Conservation (phyloP, 2,113 vertebrate species). For the Zingel zingel region DNA sequence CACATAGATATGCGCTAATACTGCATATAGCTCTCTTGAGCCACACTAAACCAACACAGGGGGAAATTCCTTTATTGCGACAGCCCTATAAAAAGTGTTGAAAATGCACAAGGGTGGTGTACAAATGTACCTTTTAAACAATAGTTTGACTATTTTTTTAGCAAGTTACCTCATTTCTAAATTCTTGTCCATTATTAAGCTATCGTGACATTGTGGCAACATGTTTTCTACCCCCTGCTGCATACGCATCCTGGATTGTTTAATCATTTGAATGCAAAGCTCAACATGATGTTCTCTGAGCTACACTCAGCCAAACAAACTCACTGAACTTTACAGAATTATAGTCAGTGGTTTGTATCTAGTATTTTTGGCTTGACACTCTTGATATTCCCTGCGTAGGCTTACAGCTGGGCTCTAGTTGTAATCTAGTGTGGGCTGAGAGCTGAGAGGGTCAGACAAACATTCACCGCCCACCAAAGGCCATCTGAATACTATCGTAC, state of each 20-base stretch:
- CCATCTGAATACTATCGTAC: conserved; percentile 19
- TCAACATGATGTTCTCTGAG: neutral
- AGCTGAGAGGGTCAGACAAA: conserved; percentile 59
- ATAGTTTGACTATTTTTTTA: neutral
- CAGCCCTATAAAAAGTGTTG: too few relatives aligned
- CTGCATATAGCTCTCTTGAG: too few relatives aligned
- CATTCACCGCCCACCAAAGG: conserved; percentile 25
- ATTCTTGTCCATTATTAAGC: neutral
- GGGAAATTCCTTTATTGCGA: too few relatives aligned
- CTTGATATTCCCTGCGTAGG: conserved; percentile 40
- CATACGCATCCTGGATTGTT: neutral
- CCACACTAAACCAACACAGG: too few relatives aligned
- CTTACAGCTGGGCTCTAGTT: conserved; percentile 23
- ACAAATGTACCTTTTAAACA: neutral
- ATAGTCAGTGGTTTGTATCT: conserved; percentile 9
- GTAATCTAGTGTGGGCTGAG: conserved; percentile 41
- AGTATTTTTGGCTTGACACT: conserved; percentile 26
- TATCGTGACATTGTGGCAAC: neutral
- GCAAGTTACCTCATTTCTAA: neutral
- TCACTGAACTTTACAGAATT: conserved; percentile 18
- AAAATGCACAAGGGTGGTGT: too few relatives aligned
- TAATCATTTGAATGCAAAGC: neutral
- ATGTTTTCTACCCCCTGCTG: neutral
- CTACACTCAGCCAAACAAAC: neutral
- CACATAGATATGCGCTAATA: too few relatives aligned